phyloP scores from a whole-genome alignment of 2,888 invertebrate species.

The Eupithecia abbreviata region DNA sequence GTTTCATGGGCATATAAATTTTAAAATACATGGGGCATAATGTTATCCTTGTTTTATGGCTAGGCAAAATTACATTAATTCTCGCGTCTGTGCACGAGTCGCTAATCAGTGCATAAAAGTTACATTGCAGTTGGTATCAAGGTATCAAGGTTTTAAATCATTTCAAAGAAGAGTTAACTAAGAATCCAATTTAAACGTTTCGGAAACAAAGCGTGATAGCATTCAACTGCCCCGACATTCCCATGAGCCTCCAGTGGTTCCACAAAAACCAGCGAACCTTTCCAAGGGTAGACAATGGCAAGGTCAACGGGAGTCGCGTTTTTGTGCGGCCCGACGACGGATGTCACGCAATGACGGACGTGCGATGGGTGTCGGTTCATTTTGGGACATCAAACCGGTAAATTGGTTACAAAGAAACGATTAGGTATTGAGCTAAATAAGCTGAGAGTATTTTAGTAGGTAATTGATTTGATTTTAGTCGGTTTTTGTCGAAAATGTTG shows the following conservation, averaged over 20 bases:
- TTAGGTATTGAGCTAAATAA: neutral
- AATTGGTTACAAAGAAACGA: constrained; percentile 12
- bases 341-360: constrained; percentile 54
- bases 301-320: constrained; percentile 63
- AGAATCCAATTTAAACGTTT: constrained; percentile 22
- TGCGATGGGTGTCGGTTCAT: constrained; percentile 27
- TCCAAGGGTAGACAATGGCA: constrained; percentile 60
- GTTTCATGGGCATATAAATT: neutral
- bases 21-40: neutral
- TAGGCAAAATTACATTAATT: neutral
- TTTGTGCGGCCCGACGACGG: constrained; percentile 55
- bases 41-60: neutral
- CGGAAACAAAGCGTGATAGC: constrained; percentile 18
- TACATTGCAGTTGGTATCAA: neutral
- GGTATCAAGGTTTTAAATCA: neutral
- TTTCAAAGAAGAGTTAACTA: neutral
- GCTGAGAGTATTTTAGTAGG: neutral
- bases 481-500: neutral
- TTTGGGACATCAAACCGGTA: constrained; percentile 27
- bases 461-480: neutral
- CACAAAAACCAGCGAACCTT: constrained; percentile 36
- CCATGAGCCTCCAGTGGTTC: constrained; percentile 15
- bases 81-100: too few species aligned
- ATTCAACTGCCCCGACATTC: constrained; percentile 28
- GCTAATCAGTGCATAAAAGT: neutral